These are phyloP conservation scores for Heliconius sara DNA, from an alignment of 2,888 invertebrate genomes.

Conservation along the genomic window DNA sequence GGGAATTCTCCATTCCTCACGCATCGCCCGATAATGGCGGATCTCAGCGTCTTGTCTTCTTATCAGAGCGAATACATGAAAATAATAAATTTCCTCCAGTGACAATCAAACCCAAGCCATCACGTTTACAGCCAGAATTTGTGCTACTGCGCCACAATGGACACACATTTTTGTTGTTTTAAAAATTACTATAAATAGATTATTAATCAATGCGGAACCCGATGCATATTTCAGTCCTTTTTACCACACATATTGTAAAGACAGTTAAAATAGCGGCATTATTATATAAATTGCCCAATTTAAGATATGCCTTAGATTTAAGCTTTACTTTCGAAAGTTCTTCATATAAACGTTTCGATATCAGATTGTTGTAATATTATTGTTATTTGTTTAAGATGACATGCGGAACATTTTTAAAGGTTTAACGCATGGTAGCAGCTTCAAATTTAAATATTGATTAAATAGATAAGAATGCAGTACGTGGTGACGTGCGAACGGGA, in stretches of 20 bases:
- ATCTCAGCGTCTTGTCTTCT: not conserved
- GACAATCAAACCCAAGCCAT: too few species aligned
- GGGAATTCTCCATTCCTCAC: too few species aligned
- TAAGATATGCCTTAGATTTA: slow-evolving; percentile 41
- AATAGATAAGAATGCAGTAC: too few species aligned
- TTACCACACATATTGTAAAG: slow-evolving; percentile 1
- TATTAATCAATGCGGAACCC: slow-evolving; percentile 2
- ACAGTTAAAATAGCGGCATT: slow-evolving; percentile 31
- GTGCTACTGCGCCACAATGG: too few species aligned
- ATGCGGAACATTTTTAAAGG: too few species aligned
- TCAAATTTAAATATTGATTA: not conserved
- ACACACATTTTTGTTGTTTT: too few species aligned
- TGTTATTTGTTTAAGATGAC: slow-evolving; percentile 3
- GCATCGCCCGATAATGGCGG: not conserved
- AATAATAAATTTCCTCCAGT: not conserved
- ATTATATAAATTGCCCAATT: slow-evolving; percentile 33
- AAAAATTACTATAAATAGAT: too few species aligned
- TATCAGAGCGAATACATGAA: not conserved
- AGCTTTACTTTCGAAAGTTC: slow-evolving; percentile 12
- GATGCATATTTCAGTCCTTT: not conserved
- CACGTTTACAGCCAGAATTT: too few species aligned
- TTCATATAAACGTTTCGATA: not conserved
- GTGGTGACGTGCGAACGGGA: too few species aligned
- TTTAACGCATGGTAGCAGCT: not conserved
- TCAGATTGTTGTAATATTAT: slow-evolving; percentile 17